Percentiles rank a stretch among this genome's conserved stretches.
These are phyloP conservation scores for Phasianus colchicus DNA, from an alignment of 2,113 vertebrate species.

Conservation along the genomic window DNA sequence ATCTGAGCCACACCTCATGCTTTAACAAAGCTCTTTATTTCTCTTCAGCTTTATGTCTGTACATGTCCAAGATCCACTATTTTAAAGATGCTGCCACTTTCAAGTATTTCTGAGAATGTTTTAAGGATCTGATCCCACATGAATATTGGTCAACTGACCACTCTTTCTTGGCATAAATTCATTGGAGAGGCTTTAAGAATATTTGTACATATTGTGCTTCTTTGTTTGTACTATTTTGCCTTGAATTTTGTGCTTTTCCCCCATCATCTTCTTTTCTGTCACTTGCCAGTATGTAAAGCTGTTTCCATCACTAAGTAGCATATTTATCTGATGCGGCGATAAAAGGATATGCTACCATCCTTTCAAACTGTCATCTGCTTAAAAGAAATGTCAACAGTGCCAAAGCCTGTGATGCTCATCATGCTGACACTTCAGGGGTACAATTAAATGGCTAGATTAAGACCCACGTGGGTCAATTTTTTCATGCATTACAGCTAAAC, in stretches of 20 bases:
- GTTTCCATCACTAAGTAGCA: conserved; percentile 7
- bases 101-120: neutral
- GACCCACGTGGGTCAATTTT: conserved; percentile 31
- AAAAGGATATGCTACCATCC: neutral
- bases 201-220: neutral
- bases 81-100: neutral
- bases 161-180: neutral
- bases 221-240: neutral
- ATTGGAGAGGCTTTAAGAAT: neutral
- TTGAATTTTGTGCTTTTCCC: neutral
- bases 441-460: conserved; percentile 47
- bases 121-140: neutral
- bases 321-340: conserved; percentile 23
- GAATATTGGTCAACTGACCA: neutral
- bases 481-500: conserved; percentile 32
- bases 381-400: conserved; percentile 62
- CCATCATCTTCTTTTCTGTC: neutral
- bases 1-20: neutral
- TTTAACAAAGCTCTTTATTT: neutral
- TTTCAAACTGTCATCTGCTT: conserved; percentile 60
- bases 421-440: conserved; percentile 36
- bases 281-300: neutral
- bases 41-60: neutral
- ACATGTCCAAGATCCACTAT: neutral
- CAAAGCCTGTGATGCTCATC: conserved; percentile 36